Percentiles rank a stretch among this genome's conserved stretches.
Evolutionary conservation across 2,113 vertebrate species (phyloP).

Genomic region (Carettochelys insculpta): DNA sequence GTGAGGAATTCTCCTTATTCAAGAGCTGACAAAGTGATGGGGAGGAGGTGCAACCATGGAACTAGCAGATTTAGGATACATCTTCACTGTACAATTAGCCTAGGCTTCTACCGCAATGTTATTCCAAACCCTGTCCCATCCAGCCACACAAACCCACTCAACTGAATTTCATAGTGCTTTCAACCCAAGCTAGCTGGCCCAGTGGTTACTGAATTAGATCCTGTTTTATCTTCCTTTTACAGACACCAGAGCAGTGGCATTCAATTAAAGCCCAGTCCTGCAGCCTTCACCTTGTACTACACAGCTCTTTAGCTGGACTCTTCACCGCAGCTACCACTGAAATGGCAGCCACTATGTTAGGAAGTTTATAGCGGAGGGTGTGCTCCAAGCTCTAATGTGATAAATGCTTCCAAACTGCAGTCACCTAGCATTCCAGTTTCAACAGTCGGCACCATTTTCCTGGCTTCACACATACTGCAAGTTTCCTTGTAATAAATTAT

Average conservation of each 20-base stretch:
- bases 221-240: neutral
- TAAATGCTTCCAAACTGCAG: neutral
- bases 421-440: neutral
- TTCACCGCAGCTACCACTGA: neutral
- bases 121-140: neutral
- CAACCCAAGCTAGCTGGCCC: neutral
- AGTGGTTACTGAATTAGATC: neutral
- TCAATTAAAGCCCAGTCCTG: neutral
- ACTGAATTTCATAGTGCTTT: neutral
- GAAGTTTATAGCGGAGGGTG: neutral
- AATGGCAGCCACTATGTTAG: neutral
- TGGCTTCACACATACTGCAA: neutral
- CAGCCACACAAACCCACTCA: neutral
- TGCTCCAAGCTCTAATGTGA: neutral
- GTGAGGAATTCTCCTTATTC: neutral
- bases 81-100: neutral
- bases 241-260: neutral
- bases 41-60: neutral
- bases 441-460: neutral
- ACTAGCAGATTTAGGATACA: no score
- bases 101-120: neutral
- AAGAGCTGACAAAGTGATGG: neutral
- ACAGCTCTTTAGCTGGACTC: neutral
- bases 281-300: neutral
- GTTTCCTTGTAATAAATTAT: fast-evolving